Percentiles rank a stretch among this genome's conserved stretches.
Conservation (phyloP, 2,113 vertebrate species). For the Dissostichus mawsoni region DNA sequence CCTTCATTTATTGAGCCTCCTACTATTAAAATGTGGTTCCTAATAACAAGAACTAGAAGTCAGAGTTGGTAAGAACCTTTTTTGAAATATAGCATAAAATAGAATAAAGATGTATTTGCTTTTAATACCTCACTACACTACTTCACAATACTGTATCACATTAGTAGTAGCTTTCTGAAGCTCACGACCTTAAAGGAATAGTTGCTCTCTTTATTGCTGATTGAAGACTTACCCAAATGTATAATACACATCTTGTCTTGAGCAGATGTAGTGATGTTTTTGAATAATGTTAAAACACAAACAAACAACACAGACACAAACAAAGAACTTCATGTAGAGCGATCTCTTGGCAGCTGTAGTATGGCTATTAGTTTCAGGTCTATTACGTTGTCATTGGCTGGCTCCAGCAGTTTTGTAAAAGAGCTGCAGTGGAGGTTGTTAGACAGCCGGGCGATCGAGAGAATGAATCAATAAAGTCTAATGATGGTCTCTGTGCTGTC, state of each 20-base stretch:
- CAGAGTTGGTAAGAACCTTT: no score
- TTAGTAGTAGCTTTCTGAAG: background rate
- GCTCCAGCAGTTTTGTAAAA: constrained; percentile 7
- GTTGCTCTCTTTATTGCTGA: background rate
- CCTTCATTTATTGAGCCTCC: no score
- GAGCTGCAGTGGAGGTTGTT: background rate
- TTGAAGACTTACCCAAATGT: no score
- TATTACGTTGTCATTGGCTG: background rate
- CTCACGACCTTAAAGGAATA: background rate
- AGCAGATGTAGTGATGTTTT: background rate
- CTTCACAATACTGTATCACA: background rate
- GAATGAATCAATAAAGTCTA: constrained; percentile 26
- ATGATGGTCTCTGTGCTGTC: constrained; percentile 16
- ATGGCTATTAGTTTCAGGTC: background rate
- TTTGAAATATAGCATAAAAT: no score
- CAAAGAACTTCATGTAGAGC: no score
- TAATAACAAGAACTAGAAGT: no score
- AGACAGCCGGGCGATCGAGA: background rate
- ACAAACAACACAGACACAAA: background rate
- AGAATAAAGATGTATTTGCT: no score
- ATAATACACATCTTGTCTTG: background rate
- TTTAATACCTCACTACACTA: no score
- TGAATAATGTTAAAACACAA: background rate
- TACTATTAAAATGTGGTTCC: no score
- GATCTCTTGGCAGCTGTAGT: background rate